phyloP scores from a whole-genome alignment of 2,113 vertebrate species.

The Petroica traversi region DNA sequence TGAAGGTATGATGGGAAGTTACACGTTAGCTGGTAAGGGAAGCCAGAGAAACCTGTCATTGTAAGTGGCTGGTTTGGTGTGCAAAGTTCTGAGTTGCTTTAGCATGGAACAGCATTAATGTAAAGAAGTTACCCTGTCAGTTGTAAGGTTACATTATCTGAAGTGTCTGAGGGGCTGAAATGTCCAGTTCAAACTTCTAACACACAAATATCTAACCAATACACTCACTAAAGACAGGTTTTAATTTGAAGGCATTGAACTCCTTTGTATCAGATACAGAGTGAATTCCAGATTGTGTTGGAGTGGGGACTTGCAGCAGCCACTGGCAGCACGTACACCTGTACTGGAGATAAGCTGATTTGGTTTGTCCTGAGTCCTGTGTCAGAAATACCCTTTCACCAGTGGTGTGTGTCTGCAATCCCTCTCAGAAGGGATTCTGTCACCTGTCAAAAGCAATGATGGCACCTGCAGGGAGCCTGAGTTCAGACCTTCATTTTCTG shows the following conservation, averaged over 20 bases:
- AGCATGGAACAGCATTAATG: neutral
- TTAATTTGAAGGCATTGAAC: neutral
- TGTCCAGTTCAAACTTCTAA: neutral
- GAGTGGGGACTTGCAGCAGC: neutral
- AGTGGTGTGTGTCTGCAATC: neutral
- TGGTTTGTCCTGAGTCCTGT: neutral
- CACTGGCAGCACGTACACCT: rapidly evolving
- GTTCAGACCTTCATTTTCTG: neutral
- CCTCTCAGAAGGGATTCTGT: neutral
- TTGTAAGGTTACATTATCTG: neutral
- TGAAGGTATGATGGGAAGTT: neutral
- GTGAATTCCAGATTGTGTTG: neutral
- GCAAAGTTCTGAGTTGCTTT: neutral
- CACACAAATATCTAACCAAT: neutral
- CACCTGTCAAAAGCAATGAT: neutral
- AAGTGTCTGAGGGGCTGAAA: neutral
- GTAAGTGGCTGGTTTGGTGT: slow-evolving; percentile 5
- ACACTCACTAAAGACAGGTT: neutral
- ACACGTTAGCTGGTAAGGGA: neutral
- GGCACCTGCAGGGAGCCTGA: neutral
- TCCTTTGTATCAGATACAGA: neutral
- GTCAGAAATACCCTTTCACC: neutral
- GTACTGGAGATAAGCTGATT: neutral
- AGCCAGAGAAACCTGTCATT: neutral
- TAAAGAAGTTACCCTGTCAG: neutral